Evolutionary conservation across 2,888 invertebrate genomes (phyloP).

Genomic region (Xylota sylvarum): DNA sequence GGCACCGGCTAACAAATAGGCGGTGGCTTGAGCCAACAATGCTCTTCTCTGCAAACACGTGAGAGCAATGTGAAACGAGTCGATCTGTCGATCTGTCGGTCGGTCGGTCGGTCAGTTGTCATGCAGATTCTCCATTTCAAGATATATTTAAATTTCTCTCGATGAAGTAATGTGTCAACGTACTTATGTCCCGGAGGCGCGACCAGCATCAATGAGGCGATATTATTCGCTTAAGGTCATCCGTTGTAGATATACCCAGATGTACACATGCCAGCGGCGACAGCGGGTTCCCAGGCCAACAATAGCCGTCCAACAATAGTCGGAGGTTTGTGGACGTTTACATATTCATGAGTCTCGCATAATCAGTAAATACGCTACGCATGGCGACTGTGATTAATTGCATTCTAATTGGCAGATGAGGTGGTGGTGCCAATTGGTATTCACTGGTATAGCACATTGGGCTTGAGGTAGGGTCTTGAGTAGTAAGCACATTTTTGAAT

Average conservation of each 20-base stretch:
- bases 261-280: not conserved
- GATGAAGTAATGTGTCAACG: conserved; percentile 26
- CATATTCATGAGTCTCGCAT: conserved; percentile 34
- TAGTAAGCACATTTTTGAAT: not conserved
- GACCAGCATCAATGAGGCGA: not conserved
- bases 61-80: conserved; percentile 37
- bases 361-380: conserved; percentile 11
- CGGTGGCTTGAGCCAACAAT: conserved; percentile 53
- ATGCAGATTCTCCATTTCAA: conserved; percentile 57
- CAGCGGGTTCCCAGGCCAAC: conserved; percentile 4
- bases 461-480: not conserved
- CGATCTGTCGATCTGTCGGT: not conserved
- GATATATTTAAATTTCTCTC: conserved; percentile 27
- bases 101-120: conserved; percentile 20
- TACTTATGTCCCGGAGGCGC: not conserved
- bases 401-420: conserved; percentile 29
- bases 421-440: not conserved
- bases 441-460: not conserved
- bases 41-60: conserved; percentile 34
- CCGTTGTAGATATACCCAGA: too few relatives aligned
- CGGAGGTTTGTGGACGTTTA: not conserved
- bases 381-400: conserved; percentile 17
- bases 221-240: conserved; percentile 31
- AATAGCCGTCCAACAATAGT: conserved; percentile 30
- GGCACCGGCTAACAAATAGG: conserved; percentile 20